Evolutionary conservation across 2,888 invertebrate genomes (phyloP).

Genomic region (Congeria kusceri): DNA sequence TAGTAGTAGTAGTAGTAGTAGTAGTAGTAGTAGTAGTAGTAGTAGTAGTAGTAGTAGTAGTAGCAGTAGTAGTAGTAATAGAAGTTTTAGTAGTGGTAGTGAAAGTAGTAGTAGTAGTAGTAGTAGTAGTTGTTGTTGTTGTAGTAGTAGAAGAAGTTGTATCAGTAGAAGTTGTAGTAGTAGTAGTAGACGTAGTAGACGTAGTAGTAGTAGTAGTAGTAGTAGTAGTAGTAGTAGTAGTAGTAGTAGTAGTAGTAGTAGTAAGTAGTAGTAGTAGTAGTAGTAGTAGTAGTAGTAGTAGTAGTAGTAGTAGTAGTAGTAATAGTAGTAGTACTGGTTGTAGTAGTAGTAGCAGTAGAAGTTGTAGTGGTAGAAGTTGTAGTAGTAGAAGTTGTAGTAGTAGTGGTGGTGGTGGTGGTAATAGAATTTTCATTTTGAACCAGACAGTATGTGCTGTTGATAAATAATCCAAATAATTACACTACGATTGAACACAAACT

Average conservation of each 20-base stretch:
- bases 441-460: too few relatives aligned
- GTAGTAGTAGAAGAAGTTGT: too few relatives aligned
- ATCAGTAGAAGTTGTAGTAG: conserved; percentile 7
- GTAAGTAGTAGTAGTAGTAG: conserved; percentile 14
- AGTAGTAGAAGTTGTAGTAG: background rate
- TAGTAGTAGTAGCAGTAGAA: background rate
- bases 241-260: too few relatives aligned
- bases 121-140: background rate
- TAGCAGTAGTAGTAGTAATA: conserved; percentile 13
- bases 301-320: conserved; percentile 4
- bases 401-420: too few relatives aligned
- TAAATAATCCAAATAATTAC: too few relatives aligned
- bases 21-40: conserved; percentile 12
- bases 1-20: conserved; percentile 6
- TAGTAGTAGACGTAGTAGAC: background rate
- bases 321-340: background rate
- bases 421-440: too few relatives aligned
- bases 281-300: conserved; percentile 10
- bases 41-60: conserved; percentile 2
- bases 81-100: too few relatives aligned
- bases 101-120: conserved; percentile 9
- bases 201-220: conserved; percentile 10
- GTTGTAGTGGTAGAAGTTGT: too few relatives aligned
- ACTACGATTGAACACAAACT: too few relatives aligned
- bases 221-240: conserved; percentile 16